Conservation (phyloP, 2,113 vertebrate genomes). For the Azemiops feae region DNA sequence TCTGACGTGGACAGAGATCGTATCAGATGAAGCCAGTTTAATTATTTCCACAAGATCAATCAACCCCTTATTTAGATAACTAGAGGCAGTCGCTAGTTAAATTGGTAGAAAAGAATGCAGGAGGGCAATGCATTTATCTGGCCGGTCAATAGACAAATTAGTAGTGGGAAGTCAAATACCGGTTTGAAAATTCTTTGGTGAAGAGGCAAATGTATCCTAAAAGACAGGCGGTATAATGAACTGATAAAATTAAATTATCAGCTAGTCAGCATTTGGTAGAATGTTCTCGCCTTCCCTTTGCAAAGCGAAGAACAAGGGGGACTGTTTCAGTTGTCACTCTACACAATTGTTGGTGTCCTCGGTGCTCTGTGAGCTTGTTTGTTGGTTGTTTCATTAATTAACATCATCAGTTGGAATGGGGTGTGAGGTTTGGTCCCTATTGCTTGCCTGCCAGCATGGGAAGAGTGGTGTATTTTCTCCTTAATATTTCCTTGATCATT, state of each 20-base stretch:
- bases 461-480: neutral
- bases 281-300: neutral
- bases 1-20: constrained; percentile 62
- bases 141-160: constrained; percentile 63
- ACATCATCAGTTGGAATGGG: neutral
- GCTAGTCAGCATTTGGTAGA: neutral
- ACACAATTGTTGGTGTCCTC: neutral
- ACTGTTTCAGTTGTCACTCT: neutral
- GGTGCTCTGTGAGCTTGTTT: neutral
- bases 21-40: constrained; percentile 63
- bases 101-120: constrained; percentile 58
- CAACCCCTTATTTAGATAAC: constrained; percentile 66
- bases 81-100: constrained; percentile 61
- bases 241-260: neutral
- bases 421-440: too few species aligned
- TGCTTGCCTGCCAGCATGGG: neutral
- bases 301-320: neutral
- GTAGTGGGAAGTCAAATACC: constrained; percentile 53
- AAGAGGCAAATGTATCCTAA: constrained; percentile 9
- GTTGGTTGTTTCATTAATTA: neutral
- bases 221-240: constrained; percentile 9
- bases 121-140: constrained; percentile 54
- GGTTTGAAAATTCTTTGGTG: constrained; percentile 11
- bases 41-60: constrained; percentile 65
- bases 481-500: neutral